Conservation (phyloP, 2,113 vertebrate species). For the Pterocles gutturalis region DNA sequence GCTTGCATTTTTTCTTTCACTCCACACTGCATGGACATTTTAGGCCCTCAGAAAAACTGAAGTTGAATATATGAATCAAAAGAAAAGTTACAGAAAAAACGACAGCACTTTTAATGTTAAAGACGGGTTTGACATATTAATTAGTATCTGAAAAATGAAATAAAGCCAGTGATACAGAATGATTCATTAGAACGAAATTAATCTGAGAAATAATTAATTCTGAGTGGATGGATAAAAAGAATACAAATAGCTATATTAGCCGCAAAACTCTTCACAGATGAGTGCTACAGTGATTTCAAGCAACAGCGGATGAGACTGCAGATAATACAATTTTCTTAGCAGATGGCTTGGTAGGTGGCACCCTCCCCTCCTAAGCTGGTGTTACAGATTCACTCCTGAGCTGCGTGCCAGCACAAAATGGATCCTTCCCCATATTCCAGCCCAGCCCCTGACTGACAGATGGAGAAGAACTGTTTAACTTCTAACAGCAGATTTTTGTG, state of each 20-base stretch:
- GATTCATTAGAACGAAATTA: slow-evolving; percentile 49
- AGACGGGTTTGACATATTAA: slow-evolving; percentile 30
- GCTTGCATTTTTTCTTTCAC: slow-evolving; percentile 2
- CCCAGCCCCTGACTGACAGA: background rate
- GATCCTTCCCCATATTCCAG: background rate
- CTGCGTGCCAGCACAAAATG: background rate
- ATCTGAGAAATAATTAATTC: slow-evolving; percentile 42
- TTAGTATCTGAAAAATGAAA: slow-evolving; percentile 24
- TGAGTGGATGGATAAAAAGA: background rate
- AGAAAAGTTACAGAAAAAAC: slow-evolving; percentile 14
- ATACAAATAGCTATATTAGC: slow-evolving; percentile 30
- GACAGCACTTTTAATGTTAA: slow-evolving; percentile 27
- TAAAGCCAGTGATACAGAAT: background rate
- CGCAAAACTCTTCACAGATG: background rate
- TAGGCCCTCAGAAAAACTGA: background rate
- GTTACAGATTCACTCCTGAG: slow-evolving; percentile 31
- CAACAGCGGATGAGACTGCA: slow-evolving; percentile 22
- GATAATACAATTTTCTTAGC: slow-evolving; percentile 31
- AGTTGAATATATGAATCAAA: slow-evolving; percentile 22
- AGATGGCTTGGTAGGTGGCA: slow-evolving; percentile 70
- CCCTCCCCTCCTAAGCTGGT: background rate
- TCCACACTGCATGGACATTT: background rate
- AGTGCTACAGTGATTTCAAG: background rate
- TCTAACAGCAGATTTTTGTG: background rate
- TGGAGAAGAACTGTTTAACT: background rate